Evolutionary conservation across 1,140 invertebrate species (phyloP).

Genomic region (Octopus bimaculoides): DNA sequence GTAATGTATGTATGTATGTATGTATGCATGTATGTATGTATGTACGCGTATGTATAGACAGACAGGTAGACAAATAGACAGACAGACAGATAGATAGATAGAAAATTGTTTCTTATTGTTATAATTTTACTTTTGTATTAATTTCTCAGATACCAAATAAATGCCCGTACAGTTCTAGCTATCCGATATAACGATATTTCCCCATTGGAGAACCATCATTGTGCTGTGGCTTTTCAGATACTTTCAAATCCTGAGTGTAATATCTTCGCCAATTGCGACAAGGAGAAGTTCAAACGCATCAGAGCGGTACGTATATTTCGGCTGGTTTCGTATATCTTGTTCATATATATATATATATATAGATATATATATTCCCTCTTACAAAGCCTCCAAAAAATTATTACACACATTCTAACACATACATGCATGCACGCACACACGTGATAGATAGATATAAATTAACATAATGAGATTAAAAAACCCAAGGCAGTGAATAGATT

Average conservation of each 20-base stretch:
- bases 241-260: slow-evolving; percentile 78
- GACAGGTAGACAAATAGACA: no score
- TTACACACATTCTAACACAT: no score
- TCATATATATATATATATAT: background rate
- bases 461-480: no score
- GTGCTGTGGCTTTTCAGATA: slow-evolving; percentile 80
- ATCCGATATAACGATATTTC: slow-evolving; percentile 87
- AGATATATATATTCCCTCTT: background rate
- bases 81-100: no score
- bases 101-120: no score
- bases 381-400: background rate
- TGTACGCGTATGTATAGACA: no score
- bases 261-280: slow-evolving; percentile 79
- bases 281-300: slow-evolving; percentile 85
- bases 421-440: no score
- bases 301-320: slow-evolving; percentile 65
- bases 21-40: no score
- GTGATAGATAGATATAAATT: no score
- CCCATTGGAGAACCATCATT: slow-evolving; percentile 86
- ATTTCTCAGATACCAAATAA: slow-evolving; percentile 65
- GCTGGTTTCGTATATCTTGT: background rate
- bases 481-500: no score
- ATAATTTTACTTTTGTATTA: background rate
- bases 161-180: slow-evolving; percentile 80
- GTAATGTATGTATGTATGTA: no score